A percentile compares a stretch with the other conserved stretches of the same genome.
These are phyloP conservation scores for Myathropa florea DNA, from an alignment of 2,888 invertebrate genomes.

Conservation along the genomic window DNA sequence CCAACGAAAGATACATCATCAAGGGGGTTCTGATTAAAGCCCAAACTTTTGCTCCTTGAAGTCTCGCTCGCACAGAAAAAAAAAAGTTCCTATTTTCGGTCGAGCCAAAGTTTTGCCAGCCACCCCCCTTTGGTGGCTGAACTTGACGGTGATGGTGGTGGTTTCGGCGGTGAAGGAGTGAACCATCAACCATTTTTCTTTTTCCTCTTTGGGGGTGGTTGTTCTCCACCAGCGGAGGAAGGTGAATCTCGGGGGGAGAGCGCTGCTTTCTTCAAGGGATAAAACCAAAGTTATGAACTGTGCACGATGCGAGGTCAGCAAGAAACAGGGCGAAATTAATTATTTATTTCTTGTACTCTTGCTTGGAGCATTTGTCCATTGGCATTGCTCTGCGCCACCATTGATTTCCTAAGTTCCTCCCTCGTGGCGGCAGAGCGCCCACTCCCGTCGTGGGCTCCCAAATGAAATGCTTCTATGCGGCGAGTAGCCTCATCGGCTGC, in stretches of 20 bases:
- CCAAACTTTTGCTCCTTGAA: conserved; percentile 17
- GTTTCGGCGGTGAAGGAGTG: neutral
- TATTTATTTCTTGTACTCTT: conserved; percentile 53
- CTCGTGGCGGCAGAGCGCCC: neutral
- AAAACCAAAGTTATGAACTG: conserved; percentile 39
- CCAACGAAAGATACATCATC: conserved; percentile 24
- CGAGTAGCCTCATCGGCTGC: neutral
- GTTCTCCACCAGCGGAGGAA: too few species aligned
- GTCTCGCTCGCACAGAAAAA: neutral
- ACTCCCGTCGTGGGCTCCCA: conserved; percentile 19
- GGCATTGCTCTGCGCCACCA: conserved; percentile 27
- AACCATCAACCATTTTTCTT: conserved; percentile 8
- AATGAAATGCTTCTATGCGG: conserved; percentile 28
- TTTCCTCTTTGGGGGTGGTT: neutral
- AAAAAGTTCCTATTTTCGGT: conserved; percentile 5
- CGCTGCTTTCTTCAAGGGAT: neutral
- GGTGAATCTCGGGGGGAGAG: too few species aligned
- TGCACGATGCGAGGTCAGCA: conserved; percentile 19
- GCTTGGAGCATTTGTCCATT: conserved; percentile 19
- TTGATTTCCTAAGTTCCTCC: conserved; percentile 32
- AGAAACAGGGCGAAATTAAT: conserved; percentile 46
- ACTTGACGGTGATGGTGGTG: neutral
- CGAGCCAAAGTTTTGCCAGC: conserved; percentile 7
- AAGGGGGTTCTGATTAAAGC: conserved; percentile 34
- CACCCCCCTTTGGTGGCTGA: neutral